These are phyloP conservation scores for Lithophane leautieri DNA, from an alignment of 2,888 invertebrate species.

Conservation along the genomic window DNA sequence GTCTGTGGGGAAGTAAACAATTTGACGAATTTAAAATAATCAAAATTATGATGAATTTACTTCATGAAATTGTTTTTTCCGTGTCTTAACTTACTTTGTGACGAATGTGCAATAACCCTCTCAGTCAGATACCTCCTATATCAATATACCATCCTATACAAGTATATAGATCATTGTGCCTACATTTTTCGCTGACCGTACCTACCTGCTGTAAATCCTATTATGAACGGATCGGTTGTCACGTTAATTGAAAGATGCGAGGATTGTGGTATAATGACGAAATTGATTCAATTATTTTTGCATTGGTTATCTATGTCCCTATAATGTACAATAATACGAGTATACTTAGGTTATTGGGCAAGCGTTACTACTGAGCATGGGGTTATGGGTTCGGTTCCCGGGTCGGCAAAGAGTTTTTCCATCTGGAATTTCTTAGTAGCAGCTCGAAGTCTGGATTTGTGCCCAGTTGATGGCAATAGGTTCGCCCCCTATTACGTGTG, in stretches of 20 bases:
- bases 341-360: too few relatives aligned
- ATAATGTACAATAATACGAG: too few relatives aligned
- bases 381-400: neutral
- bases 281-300: conserved; percentile 25
- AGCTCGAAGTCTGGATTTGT: neutral
- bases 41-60: too few relatives aligned
- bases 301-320: neutral
- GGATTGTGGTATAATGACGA: neutral
- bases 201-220: conserved; percentile 4
- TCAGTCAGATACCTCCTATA: neutral
- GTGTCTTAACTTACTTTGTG: too few relatives aligned
- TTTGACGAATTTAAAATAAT: too few relatives aligned
- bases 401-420: neutral
- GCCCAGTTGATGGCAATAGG: neutral
- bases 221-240: conserved; percentile 31
- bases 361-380: too few relatives aligned
- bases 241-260: conserved; percentile 24
- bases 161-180: neutral
- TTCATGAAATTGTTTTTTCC: too few relatives aligned
- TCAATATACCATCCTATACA: neutral
- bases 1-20: too few relatives aligned
- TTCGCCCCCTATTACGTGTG: neutral
- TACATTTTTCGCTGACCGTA: neutral
- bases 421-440: neutral
- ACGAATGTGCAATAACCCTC: too few relatives aligned